These are phyloP conservation scores for Cercopithecus hamlyni DNA, from an alignment of 2,797 vertebrate genomes.

Conservation along the genomic window DNA sequence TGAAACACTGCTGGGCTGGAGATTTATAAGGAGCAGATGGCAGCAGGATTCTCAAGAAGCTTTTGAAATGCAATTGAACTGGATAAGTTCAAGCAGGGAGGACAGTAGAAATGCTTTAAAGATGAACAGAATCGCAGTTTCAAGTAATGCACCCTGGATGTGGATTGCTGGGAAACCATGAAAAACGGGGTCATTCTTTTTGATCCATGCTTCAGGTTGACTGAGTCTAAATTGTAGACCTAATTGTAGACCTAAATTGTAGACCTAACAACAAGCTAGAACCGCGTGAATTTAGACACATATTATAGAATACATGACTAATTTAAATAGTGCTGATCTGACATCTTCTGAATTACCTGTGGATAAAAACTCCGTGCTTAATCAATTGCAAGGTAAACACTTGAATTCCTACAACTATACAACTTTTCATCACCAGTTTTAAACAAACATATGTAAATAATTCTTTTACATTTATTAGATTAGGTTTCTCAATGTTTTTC, in stretches of 20 bases:
- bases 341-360: not conserved
- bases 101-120: slow-evolving; percentile 15
- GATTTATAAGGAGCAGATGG: slow-evolving; percentile 17
- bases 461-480: not conserved
- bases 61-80: slow-evolving; percentile 32
- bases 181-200: not conserved
- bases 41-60: slow-evolving; percentile 46
- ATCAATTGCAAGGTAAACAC: not conserved
- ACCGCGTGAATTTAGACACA: not conserved
- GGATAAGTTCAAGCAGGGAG: slow-evolving; percentile 36
- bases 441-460: not conserved
- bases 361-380: not conserved
- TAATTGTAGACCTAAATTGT: not conserved
- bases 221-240: not conserved
- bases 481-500: not conserved
- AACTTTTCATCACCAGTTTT: not conserved
- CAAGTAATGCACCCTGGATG: not conserved
- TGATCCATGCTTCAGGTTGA: not conserved
- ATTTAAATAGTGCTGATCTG: slow-evolving; percentile 41
- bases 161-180: not conserved
- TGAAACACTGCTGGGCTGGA: slow-evolving; percentile 41
- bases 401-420: not conserved
- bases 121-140: not conserved
- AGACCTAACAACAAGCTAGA: not conserved
- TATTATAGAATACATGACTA: not conserved